Base-by-base conservation (phyloP, 2,113 vertebrate genomes). In the Helogale parvula region DNA sequence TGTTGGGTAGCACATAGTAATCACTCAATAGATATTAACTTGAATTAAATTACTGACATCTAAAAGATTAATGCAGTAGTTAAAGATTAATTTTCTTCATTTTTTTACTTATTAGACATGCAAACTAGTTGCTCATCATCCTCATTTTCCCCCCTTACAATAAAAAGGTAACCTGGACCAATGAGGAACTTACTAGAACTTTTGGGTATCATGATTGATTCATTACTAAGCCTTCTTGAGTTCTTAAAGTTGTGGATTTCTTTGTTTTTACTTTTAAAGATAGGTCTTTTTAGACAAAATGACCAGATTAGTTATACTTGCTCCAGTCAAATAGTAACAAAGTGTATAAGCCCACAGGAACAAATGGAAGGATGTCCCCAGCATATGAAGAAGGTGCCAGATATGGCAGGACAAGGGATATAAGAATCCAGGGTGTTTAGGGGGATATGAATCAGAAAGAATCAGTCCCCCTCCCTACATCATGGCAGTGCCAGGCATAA, bases 1-100 rank as follows among this genome's bases (percentile, higher is more conserved):
- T 63, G 45, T 21, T 84, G 13, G 23, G 19, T 38, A 69, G 71
- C 29, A 54, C 31, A 41, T 21, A 76, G 57, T 71, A 79, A 52
- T 86, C 45, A 31, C 66, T 89, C 29, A 47, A 33, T 68, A 76
- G 63, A 63, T 88, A 33, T 41, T 79, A 60, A n/a, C 65, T n/a
- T 63, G 71, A 86, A 93, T 96, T 85, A 93, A 88, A 88, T 72
- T 68, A 60, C 69, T 92, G 63, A 93, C 63, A 80, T 69, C 3
- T 79, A 80, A 92, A 33, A 90, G 35, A 71, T 50, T 74, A 81
- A 41, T 79, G 41, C 2, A 10, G 14, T 63, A 87, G 45, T 45
- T 52, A 23, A 91, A 47, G 3, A 57, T 4, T 50, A 60, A 15
- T 85, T 88, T 88, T 76, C 25, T 45, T 83, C n/a, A 60, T 31